A percentile compares a stretch with the other conserved stretches of the same genome.
These are phyloP conservation scores for Caranx ignobilis DNA, from an alignment of 2,113 vertebrate species.

Conservation along the genomic window DNA sequence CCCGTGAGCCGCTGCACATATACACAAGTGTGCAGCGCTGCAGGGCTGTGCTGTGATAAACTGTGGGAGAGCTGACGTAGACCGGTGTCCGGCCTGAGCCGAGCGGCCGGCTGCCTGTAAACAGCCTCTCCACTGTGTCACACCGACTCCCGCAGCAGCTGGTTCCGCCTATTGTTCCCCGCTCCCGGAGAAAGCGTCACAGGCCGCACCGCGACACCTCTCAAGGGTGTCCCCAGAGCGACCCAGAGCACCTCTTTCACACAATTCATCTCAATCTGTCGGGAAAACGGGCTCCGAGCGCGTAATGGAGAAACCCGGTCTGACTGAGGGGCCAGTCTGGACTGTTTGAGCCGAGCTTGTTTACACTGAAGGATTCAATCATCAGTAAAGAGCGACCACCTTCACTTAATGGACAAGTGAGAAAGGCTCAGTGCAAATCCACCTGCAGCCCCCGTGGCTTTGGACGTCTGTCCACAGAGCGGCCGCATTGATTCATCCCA, in stretches of 20 bases:
- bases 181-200: constrained; percentile 64
- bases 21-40: not conserved
- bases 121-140: constrained; percentile 71
- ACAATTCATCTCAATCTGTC: constrained; percentile 63
- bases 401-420: too few species aligned
- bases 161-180: constrained; percentile 84
- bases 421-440: too few species aligned
- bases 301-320: not conserved
- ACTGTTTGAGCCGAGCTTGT: too few species aligned
- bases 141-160: constrained; percentile 75
- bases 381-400: too few species aligned
- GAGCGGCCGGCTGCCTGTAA: constrained; percentile 59
- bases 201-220: constrained; percentile 64
- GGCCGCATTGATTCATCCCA: too few species aligned
- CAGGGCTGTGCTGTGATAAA: constrained; percentile 18
- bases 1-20: not conserved
- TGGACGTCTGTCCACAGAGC: too few species aligned
- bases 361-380: too few species aligned
- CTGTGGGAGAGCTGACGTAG: constrained; percentile 46
- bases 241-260: constrained; percentile 58
- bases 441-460: too few species aligned
- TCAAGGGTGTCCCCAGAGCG: constrained; percentile 67
- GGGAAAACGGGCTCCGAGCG: not conserved
- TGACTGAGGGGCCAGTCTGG: too few species aligned
- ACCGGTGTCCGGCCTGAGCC: constrained; percentile 50